Conservation (phyloP, 2,797 vertebrate species). For the Pempheris klunzingeri region DNA sequence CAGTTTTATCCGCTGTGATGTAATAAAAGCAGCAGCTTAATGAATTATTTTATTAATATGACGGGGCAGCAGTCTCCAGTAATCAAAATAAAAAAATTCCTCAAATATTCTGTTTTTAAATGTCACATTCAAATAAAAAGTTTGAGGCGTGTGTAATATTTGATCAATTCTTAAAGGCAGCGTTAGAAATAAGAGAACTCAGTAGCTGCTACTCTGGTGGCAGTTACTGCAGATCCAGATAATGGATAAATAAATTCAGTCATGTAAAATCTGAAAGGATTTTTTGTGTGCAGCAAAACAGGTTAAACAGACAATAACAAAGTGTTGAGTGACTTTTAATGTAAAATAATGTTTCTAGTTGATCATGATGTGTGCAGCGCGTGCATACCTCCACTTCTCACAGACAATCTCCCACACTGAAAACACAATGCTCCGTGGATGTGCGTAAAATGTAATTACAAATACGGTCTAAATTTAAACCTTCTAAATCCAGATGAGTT, state of each 20-base stretch:
- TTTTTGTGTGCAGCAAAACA: not conserved
- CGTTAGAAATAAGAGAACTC: not conserved
- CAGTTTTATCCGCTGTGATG: not conserved
- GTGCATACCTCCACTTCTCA: not conserved
- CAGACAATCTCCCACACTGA: constrained; percentile 25
- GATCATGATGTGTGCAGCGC: not conserved
- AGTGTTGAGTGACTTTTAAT: not conserved
- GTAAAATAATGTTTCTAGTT: not conserved
- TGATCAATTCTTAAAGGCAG: not conserved
- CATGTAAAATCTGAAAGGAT: no score
- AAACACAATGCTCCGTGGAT: constrained; percentile 16
- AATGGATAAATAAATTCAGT: no score
- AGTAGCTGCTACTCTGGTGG: no score
- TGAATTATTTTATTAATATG: not conserved
- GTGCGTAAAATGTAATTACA: constrained; percentile 48
- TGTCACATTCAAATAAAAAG: no score
- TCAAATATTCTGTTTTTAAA: not conserved
- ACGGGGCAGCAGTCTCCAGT: rapidly evolving
- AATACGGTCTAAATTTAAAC: constrained; percentile 9
- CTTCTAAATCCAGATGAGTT: constrained; percentile 39
- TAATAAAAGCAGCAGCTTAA: not conserved
- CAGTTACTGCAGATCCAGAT: no score
- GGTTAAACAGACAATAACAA: not conserved
- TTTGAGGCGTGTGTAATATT: no score
- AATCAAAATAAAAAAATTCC: not conserved